Percentiles rank a stretch among this genome's conserved stretches.
These are phyloP conservation scores for Clanis bilineata DNA, from an alignment of 2,888 invertebrate genomes.

Conservation along the genomic window DNA sequence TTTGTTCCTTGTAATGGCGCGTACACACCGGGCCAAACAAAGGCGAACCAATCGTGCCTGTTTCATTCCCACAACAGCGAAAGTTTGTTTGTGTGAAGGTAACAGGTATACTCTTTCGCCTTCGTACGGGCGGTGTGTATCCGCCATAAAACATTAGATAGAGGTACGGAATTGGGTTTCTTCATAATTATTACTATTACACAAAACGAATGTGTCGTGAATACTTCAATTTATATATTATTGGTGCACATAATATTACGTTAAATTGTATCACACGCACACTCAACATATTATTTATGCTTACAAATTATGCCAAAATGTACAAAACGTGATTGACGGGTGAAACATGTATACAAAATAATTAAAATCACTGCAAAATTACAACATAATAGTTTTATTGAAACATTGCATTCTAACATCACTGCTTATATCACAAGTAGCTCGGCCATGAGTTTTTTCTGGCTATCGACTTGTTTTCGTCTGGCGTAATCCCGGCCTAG, in stretches of 20 bases:
- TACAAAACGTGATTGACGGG: not conserved
- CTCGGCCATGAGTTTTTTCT: no score
- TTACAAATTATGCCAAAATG: conserved; percentile 9
- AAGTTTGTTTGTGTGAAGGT: no score
- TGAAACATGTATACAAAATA: not conserved
- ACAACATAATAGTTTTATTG: conserved; percentile 7
- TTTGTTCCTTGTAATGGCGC: no score
- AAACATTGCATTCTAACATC: conserved; percentile 5
- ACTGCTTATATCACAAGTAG: not conserved
- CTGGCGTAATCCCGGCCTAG: no score
- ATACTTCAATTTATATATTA: conserved; percentile 23
- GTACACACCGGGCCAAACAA: no score
- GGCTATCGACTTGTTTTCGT: no score
- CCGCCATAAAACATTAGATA: not conserved
- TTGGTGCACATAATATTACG: conserved; percentile 19
- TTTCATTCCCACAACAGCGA: no score
- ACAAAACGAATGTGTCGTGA: not conserved
- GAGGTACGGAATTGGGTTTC: not conserved
- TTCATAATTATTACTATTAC: not conserved
- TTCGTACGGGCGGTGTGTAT: no score
- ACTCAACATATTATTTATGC: conserved; percentile 7
- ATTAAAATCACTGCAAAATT: not conserved
- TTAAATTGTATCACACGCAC: not conserved
- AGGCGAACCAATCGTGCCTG: no score
- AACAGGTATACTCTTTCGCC: no score